Evolutionary conservation across 2,113 vertebrate genomes (phyloP), one percentile per base, ranked within the genome.

Genomic region (Macrotus californicus): DNA sequence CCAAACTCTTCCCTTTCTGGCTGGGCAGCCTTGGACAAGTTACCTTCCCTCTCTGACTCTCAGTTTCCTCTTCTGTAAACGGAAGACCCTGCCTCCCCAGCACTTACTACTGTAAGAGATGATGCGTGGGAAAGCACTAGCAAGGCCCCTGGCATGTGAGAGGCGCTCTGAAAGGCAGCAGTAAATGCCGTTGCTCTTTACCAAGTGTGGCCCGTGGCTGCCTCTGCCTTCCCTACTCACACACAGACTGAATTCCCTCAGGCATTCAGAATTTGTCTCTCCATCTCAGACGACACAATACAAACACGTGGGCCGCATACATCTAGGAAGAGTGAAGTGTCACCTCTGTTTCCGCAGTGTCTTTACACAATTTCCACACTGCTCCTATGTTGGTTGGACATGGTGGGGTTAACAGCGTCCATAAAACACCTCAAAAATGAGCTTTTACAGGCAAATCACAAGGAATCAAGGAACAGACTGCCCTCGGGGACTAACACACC

Each of bases 61-160:
- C 24, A 4, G 24, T 56, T 66, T 85, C 43, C 70, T 85, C 67
- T 85, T 79, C 77, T 56, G 16, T 72, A 11, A 77, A 24, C 9
- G 43, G 61, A 43, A 48, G 14, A 34, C 1, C 0, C 19, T 43
- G 54, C 73, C 83, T 52, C 41, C 46, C 31, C 1, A 4, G 34
- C 4, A 39, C 39, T 6, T 75, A 4, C 0, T 75, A 4, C 0
- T 3, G 46, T 1, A 29, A 64, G n/a, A 43, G 34, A 41, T 14
- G 64, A 10, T 52, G 18, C 7, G 0, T 50, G 14, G 26, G 75
- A 61, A 36, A 34, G 43, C 52, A 31, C 54, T 36, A 7, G 2
- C 6, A 0, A 18, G 39, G 36, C 3, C 52, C 82, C 80, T 11
- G 88, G 11, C 41, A 15, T 5, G 7, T 0, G 1, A 31, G 10